phyloP scores from a whole-genome alignment of 2,797 vertebrate species.

The Lateolabrax maculatus region DNA sequence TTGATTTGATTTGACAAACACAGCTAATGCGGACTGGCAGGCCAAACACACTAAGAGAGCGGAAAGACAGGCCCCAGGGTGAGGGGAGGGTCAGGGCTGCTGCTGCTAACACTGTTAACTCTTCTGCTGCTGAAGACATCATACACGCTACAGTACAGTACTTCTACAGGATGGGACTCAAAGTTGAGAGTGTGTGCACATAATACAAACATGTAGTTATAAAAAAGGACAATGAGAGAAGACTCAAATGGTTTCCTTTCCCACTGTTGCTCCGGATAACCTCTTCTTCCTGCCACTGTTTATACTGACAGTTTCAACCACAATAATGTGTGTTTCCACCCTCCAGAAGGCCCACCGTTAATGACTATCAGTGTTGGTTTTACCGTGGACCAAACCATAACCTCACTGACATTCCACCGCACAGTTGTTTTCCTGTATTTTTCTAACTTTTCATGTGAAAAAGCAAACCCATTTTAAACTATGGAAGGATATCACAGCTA shows the following conservation, averaged over 20 bases:
- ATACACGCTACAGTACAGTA: neutral
- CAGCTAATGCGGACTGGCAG: conserved; percentile 72
- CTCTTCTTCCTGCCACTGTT: conserved; percentile 64
- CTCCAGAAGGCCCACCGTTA: conserved; percentile 4
- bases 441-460: conserved; percentile 28
- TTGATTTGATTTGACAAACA: conserved; percentile 78
- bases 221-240: conserved; percentile 36
- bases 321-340: conserved; percentile 24
- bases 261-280: conserved; percentile 46
- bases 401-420: conserved; percentile 18
- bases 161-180: conserved; percentile 23
- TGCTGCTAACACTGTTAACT: conserved; percentile 62
- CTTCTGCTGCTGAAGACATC: conserved; percentile 43
- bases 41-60: conserved; percentile 71
- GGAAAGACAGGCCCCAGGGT: conserved; percentile 68
- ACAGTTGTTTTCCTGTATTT: conserved; percentile 29
- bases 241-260: conserved; percentile 49
- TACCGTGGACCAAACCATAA: conserved; percentile 3
- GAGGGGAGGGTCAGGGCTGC: conserved; percentile 61
- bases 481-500: conserved; percentile 49
- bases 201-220: neutral
- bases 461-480: conserved; percentile 33
- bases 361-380: conserved; percentile 5
- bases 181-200: neutral
- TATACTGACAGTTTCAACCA: neutral